Base-by-base conservation (phyloP, 2,113 vertebrate species). In the Sphyrna mokarran region DNA sequence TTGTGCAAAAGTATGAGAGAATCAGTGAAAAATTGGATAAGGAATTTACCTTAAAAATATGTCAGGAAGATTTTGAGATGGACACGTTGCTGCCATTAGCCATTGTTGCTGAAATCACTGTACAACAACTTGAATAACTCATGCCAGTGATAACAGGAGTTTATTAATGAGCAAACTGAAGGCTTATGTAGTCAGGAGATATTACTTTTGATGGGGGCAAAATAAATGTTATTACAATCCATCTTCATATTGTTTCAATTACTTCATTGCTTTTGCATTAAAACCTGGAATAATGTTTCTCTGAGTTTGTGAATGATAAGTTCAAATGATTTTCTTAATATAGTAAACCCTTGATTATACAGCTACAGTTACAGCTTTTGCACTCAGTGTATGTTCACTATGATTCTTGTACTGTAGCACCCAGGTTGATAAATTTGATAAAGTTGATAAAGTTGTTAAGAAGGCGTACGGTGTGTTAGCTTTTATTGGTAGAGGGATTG, bases 101-200 rank as follows among this genome's bases (percentile, higher is more conserved):
- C 37, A 69, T 69, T 94, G n/a, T 29, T 43, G 93, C 40, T 94
- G 61, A 68, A 69, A 69, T 69, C 66, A 69, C 23, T 68, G 23
- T 23, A 4, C 37, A 68, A 70, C 22, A 29, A 14, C 22, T 29
- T 22, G 58, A 29, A 91, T 54, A 63, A 91, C n/a, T 91, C 58
- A n/a, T 63, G 58, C 58, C 93, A 40, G 48, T 94, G 68, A 94
- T 70, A 72, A 23, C 93, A 94, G 43, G 37, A 94, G 93, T 37
- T 94, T 48, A 70, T 94, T 48, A 48, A 94, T 48, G 37, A 94
- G 5, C 20, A 70, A 94, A 43, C 20, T 2, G 3, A 94, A 72
- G 20, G 8, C 10, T 70, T 69, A 7, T 70, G 10, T 70, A 26
- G 37, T 22, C 23, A 70, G 22, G 69, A 68, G 93, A 18, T 70